Base-by-base conservation (phyloP, 2,113 vertebrate species). In the Probosciger aterrimus region DNA sequence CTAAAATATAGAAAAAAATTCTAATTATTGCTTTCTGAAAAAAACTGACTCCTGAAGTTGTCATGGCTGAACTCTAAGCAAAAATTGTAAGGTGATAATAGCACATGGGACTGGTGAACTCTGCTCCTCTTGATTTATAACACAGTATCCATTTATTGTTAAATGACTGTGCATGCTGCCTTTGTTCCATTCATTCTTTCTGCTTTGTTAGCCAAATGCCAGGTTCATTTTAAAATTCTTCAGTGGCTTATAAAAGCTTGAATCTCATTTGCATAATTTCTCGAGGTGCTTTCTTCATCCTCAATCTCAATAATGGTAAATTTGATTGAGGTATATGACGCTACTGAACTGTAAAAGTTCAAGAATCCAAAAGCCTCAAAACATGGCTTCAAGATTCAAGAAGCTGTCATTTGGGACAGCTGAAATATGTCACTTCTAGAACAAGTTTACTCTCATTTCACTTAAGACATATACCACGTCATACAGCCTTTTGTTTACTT, bases 381-480 rank as follows among this genome's bases (percentile, higher is more conserved):
- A 37, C 4, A 82, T 46, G 28, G 39, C 9, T 52, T 74, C 30
- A 80, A 24, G 15, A 50, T 65, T 59, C n/a, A 78, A 84, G 31
- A 5, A 44, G 9, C 5, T 74, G 3, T 70, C 46, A 31, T 77
- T 70, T 53, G 13, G 9, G 17, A 49, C 33, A 74, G 33, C 6
- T 78, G 24, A 74, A 88, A 68, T 33, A 86, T 80, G 11, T 64
- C 6, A 27, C 17, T 63, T 74, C 33, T 75, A 65, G 68, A 84
- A 75, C 5, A 69, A 50, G 30, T 49, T 77, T 81, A 46, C 33
- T 30, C 9, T 82, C 5, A 24, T 94, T 91, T 82, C 52, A 43
- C 3, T 79, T 55, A 33, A 14, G 9, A 4, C 18, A 33, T 64
- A 43, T 19, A 31, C 3, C 25, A 68, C 0, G 0, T 85, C 18